A percentile compares a stretch with the other conserved stretches of the same genome.
phyloP scores from a whole-genome alignment of 2,888 invertebrate species.

The Ctenicera cuprea region DNA sequence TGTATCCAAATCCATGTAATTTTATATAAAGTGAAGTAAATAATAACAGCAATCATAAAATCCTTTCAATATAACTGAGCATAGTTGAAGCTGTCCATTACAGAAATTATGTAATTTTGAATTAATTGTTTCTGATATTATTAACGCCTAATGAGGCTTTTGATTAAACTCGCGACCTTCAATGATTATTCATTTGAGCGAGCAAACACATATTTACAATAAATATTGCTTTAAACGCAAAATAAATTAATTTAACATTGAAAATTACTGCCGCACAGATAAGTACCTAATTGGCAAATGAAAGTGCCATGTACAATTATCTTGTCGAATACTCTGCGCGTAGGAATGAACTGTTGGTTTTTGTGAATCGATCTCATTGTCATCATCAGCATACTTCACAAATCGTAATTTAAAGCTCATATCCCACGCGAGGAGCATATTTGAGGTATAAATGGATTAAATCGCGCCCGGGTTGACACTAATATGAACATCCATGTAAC shows the following conservation, averaged over 20 bases:
- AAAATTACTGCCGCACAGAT: slow-evolving; percentile 11
- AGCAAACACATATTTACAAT: slow-evolving; percentile 2
- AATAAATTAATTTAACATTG: background rate
- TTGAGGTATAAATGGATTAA: slow-evolving; percentile 29
- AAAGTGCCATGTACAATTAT: background rate
- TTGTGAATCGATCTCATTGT: background rate
- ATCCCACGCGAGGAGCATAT: background rate
- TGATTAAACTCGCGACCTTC: background rate
- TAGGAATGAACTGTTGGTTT: background rate
- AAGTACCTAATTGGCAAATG: slow-evolving; percentile 16
- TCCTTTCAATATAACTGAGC: too few species aligned
- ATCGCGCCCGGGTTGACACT: slow-evolving; percentile 30
- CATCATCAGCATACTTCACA: background rate
- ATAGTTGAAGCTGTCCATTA: too few species aligned
- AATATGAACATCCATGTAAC: slow-evolving; percentile 24
- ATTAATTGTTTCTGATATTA: background rate
- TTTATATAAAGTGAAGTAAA: too few species aligned
- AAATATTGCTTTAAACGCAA: slow-evolving; percentile 1
- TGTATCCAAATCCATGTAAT: too few species aligned
- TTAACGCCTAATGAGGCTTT: slow-evolving; percentile 4
- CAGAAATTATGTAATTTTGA: too few species aligned
- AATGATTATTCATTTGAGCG: slow-evolving; percentile 1
- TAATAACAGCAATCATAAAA: too few species aligned
- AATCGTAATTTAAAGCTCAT: background rate
- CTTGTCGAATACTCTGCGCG: background rate